Percentiles rank a stretch among this genome's conserved stretches.
Conservation (phyloP, 2,113 vertebrate species). For the Abramis brama region DNA sequence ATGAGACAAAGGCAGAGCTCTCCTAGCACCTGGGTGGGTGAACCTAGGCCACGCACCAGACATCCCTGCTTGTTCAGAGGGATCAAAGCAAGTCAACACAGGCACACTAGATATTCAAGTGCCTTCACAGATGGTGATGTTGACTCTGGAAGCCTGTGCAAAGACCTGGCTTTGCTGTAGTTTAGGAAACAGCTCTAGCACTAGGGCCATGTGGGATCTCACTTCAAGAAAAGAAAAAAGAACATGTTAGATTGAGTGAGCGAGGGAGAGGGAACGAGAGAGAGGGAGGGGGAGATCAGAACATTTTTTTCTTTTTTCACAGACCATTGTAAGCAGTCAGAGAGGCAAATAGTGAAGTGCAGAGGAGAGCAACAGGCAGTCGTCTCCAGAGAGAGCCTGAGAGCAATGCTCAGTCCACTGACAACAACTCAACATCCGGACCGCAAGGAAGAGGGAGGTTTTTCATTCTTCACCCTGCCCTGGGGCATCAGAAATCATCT, state of each 20-base stretch:
- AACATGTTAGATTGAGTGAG: conserved; percentile 8
- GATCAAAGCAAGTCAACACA: conserved; percentile 58
- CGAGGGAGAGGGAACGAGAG: conserved; percentile 21
- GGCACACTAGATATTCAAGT: conserved; percentile 60
- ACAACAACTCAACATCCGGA: conserved; percentile 60
- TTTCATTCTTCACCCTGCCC: conserved; percentile 55
- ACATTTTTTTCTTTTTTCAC: conserved; percentile 68
- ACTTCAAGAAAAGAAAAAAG: conserved; percentile 56
- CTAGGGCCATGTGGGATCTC: conserved; percentile 82
- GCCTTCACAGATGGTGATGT: conserved; percentile 58
- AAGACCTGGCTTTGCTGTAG: conserved; percentile 40
- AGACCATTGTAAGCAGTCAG: conserved; percentile 77
- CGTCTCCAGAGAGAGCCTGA: conserved; percentile 67
- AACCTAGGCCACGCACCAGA: conserved; percentile 41
- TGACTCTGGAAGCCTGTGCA: conserved; percentile 51
- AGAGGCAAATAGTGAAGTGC: conserved; percentile 75
- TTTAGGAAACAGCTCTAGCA: conserved; percentile 59
- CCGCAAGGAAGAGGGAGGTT: conserved; percentile 64
- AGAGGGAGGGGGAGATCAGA: conserved; percentile 62
- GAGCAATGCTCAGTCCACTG: conserved; percentile 73
- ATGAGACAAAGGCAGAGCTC: conserved; percentile 41
- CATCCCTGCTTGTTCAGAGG: conserved; percentile 50
- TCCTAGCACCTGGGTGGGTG: conserved; percentile 52
- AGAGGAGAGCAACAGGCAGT: conserved; percentile 68
- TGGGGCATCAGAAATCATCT: conserved; percentile 36